These are phyloP conservation scores for Catharus minimus DNA, from an alignment of 2,113 vertebrate genomes.

Conservation along the genomic window DNA sequence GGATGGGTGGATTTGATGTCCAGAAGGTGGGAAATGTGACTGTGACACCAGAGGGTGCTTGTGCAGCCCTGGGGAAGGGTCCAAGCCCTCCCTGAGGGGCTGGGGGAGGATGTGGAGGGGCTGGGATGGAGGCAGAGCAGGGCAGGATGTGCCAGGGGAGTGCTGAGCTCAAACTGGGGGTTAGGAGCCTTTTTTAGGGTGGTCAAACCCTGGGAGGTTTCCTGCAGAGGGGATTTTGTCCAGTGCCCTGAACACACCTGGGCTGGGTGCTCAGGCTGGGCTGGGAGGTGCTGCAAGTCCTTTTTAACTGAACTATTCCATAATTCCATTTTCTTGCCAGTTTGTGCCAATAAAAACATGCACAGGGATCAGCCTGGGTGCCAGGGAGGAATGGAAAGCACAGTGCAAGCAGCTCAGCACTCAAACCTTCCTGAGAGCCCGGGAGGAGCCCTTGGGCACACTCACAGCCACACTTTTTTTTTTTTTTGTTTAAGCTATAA, in stretches of 20 bases:
- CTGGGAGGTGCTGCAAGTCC: rapidly evolving
- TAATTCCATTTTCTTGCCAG: neutral
- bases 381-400: neutral
- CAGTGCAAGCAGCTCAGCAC: neutral
- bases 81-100: neutral
- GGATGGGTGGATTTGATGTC: rapidly evolving
- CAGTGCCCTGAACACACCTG: neutral
- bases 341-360: neutral
- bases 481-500: neutral
- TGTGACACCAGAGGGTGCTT: neutral
- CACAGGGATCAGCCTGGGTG: neutral
- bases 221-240: neutral
- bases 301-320: neutral
- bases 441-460: neutral
- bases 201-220: neutral
- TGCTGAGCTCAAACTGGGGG: neutral
- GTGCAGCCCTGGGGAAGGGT: neutral
- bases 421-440: neutral
- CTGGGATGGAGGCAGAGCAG: neutral
- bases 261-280: neutral
- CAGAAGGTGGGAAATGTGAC: neutral
- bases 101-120: neutral
- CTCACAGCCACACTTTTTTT: rapidly evolving
- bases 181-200: neutral
- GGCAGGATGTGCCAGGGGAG: neutral